Evolutionary conservation across 2,888 invertebrate species (phyloP).

Genomic region (Glaucopsyche alexis): DNA sequence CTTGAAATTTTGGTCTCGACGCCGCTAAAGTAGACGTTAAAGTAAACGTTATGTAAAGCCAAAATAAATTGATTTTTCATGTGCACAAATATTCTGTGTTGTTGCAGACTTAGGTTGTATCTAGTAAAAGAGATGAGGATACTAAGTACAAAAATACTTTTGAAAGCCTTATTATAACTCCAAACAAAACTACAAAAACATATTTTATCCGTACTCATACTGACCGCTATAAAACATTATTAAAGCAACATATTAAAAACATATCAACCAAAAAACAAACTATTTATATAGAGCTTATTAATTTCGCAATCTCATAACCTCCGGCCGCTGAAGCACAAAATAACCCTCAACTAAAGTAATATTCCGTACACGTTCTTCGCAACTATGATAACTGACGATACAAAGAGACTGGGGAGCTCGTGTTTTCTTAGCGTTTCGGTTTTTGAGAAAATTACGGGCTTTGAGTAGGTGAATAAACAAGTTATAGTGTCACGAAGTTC

Average conservation of each 20-base stretch:
- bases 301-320: slow-evolving; percentile 28
- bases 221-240: neutral
- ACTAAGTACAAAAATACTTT: no score
- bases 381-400: slow-evolving; percentile 42
- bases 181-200: no score
- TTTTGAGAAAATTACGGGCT: slow-evolving; percentile 33
- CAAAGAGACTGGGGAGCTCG: slow-evolving; percentile 33
- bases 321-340: slow-evolving; percentile 35
- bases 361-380: slow-evolving; percentile 45
- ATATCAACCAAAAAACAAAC: slow-evolving; percentile 24
- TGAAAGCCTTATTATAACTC: no score
- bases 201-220: no score
- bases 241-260: slow-evolving; percentile 4
- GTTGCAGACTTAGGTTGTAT: no score
- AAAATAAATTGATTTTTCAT: no score
- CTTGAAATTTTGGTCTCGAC: no score
- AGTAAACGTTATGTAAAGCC: no score
- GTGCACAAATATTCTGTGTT: no score
- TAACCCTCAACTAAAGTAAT: slow-evolving; percentile 48
- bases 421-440: slow-evolving; percentile 33
- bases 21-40: no score
- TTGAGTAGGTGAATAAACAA: slow-evolving; percentile 38
- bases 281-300: slow-evolving; percentile 28
- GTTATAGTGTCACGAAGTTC: slow-evolving; percentile 35
- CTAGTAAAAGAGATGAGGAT: no score